Percentiles rank a stretch among this genome's conserved stretches.
Evolutionary conservation across 2,797 vertebrate genomes (phyloP).

Genomic region (Onychomys arenicola): DNA sequence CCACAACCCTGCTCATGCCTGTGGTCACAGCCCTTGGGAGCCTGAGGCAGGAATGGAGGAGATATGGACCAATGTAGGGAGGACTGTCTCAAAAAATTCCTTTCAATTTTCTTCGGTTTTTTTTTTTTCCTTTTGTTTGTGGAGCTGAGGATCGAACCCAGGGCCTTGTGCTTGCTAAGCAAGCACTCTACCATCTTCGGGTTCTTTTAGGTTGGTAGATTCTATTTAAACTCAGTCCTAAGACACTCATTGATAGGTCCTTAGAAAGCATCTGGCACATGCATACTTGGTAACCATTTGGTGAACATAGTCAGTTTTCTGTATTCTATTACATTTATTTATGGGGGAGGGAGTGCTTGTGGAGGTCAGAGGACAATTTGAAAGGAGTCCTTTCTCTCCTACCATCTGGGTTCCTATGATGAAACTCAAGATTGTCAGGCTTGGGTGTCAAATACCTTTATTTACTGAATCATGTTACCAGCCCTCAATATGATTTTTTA

Average conservation of each 20-base stretch:
- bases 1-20: neutral
- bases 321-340: neutral
- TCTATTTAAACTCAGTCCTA: constrained; percentile 43
- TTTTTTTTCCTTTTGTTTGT: too few species aligned
- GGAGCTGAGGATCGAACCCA: too few species aligned
- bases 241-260: constrained; percentile 5
- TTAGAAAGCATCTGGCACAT: constrained; percentile 42
- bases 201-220: constrained; percentile 33
- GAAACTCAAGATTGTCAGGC: neutral
- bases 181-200: too few species aligned
- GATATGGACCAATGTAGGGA: neutral
- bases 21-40: neutral
- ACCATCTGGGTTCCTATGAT: neutral
- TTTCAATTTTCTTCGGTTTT: neutral
- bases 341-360: neutral
- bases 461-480: neutral
- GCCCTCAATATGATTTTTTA: neutral
- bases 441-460: neutral
- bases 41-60: neutral
- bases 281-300: constrained; percentile 41
- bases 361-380: neutral
- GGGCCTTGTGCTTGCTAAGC: too few species aligned
- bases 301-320: neutral
- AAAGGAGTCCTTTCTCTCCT: neutral
- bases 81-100: neutral